These are phyloP conservation scores for Rhinophrynus dorsalis DNA, from an alignment of 2,797 vertebrate species.

Conservation along the genomic window DNA sequence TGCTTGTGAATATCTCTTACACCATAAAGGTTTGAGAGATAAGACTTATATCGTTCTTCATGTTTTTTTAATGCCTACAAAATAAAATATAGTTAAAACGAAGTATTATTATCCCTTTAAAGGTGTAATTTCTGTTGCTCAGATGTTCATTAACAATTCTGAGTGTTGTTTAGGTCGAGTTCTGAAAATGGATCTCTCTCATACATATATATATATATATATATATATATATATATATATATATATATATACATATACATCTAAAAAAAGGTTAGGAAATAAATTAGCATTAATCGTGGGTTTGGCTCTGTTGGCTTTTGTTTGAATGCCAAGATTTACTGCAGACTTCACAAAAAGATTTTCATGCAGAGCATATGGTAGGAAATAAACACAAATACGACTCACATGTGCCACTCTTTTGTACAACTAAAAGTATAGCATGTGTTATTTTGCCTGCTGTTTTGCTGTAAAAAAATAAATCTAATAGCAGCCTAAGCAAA, in stretches of 20 bases:
- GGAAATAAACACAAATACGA: conserved; percentile 25
- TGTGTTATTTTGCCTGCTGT: conserved; percentile 28
- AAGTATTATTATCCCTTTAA: too few relatives aligned
- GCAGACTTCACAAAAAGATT: conserved; percentile 23
- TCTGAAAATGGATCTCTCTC: not conserved
- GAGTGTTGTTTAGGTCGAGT: not conserved
- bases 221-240: too few relatives aligned
- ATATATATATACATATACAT: too few relatives aligned
- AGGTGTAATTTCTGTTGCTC: not conserved
- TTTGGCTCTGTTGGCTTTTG: conserved; percentile 4
- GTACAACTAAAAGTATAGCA: conserved; percentile 21
- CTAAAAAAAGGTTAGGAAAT: conserved; percentile 15
- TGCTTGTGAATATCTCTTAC: too few relatives aligned
- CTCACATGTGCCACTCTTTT: conserved; percentile 20
- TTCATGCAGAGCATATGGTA: conserved; percentile 28
- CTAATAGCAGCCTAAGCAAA: not conserved
- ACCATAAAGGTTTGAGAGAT: too few relatives aligned
- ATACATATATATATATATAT: too few relatives aligned
- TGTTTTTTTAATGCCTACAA: too few relatives aligned
- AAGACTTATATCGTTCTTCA: too few relatives aligned
- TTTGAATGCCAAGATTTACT: conserved; percentile 31
- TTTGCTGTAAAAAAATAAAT: conserved; percentile 12
- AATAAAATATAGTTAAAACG: too few relatives aligned
- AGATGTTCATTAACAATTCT: conserved; percentile 14
- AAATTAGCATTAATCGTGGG: conserved; percentile 10